phyloP scores from a whole-genome alignment of 2,113 vertebrate species.

The Panthera uncia region DNA sequence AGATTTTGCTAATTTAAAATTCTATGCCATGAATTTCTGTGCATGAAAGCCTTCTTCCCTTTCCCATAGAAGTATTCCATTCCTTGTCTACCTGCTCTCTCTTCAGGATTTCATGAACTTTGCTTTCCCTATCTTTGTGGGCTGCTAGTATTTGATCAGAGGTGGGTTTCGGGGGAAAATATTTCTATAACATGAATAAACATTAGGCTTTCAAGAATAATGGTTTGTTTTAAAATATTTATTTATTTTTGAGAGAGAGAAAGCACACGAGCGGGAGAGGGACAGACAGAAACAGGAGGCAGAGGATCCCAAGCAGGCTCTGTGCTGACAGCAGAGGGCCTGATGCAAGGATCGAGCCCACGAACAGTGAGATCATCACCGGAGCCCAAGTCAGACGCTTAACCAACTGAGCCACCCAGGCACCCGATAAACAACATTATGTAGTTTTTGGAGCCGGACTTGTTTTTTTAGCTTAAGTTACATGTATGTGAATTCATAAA shows the following conservation, averaged over 20 bases:
- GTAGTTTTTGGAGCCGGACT: not conserved
- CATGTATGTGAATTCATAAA: not conserved
- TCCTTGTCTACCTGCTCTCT: not conserved
- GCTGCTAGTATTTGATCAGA: not conserved
- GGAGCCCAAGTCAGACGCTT: no score
- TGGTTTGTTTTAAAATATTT: no score
- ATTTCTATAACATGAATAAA: not conserved
- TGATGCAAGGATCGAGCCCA: no score
- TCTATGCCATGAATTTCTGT: not conserved
- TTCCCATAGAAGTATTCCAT: not conserved
- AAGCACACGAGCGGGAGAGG: no score
- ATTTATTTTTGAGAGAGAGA: no score
- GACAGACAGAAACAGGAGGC: no score
- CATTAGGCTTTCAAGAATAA: no score
- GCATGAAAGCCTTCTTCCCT: not conserved
- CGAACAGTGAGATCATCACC: no score
- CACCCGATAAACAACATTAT: not conserved
- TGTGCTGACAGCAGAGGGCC: no score
- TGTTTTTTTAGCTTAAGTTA: not conserved
- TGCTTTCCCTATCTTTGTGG: not conserved
- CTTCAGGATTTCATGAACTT: not conserved
- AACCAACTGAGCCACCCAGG: no score
- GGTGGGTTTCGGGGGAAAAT: not conserved
- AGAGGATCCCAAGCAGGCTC: no score
- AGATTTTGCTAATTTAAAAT: not conserved